Evolutionary conservation across 2,797 vertebrate genomes (phyloP).

Genomic region (Valencia hispanica): DNA sequence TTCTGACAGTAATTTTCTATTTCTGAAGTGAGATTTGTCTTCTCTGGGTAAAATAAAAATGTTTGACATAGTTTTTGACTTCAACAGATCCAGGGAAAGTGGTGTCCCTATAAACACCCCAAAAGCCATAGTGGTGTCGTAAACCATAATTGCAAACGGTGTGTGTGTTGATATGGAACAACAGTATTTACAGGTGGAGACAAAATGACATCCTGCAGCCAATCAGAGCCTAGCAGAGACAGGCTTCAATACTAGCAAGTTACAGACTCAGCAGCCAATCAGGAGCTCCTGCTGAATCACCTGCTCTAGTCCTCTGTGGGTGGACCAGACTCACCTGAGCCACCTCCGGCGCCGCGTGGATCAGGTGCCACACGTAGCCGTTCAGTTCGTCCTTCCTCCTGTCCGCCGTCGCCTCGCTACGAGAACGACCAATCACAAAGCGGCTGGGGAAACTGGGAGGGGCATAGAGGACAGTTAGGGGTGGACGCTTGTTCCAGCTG

Average conservation of each 20-base stretch:
- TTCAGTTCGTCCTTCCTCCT: conserved; percentile 91
- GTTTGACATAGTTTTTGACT: too few relatives aligned
- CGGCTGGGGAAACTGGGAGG: conserved; percentile 90
- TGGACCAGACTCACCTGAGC: conserved; percentile 87
- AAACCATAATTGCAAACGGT: too few relatives aligned
- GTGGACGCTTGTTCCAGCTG: neutral
- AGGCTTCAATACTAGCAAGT: too few relatives aligned
- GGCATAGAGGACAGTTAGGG: conserved; percentile 7
- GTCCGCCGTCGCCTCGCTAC: conserved; percentile 90
- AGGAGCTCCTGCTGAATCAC: neutral
- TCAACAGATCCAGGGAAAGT: too few relatives aligned
- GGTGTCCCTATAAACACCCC: too few relatives aligned
- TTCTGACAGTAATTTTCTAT: too few relatives aligned
- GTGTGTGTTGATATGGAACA: neutral
- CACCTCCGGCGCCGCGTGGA: conserved; percentile 86
- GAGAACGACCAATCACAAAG: conserved; percentile 90
- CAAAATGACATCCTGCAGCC: neutral
- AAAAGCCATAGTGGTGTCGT: too few relatives aligned
- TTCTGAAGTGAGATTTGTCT: too few relatives aligned
- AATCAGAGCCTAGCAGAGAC: too few relatives aligned
- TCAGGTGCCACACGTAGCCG: conserved; percentile 93
- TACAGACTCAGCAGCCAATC: neutral
- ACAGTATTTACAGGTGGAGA: too few relatives aligned
- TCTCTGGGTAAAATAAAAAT: too few relatives aligned
- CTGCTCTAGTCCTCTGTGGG: too few relatives aligned